Conservation (phyloP, 2,888 invertebrate species). For the Brenthis daphne region DNA sequence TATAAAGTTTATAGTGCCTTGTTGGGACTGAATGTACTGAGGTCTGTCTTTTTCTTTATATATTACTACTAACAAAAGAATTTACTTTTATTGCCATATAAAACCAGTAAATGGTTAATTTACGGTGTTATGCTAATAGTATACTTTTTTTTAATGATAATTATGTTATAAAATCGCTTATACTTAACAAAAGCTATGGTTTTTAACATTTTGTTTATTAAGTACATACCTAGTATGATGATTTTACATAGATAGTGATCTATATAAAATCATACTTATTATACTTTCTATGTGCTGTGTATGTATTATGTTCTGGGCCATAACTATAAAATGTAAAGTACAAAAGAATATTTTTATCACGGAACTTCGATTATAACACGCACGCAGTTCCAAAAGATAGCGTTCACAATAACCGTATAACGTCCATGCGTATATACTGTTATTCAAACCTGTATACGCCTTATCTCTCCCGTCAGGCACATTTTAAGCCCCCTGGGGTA, state of each 20-base stretch:
- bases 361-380: conserved; percentile 26
- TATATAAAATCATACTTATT: background rate
- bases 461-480: conserved; percentile 75
- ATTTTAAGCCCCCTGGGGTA: conserved; percentile 75
- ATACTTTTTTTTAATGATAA: background rate
- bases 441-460: conserved; percentile 42
- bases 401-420: conserved; percentile 30
- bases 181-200: too few species aligned
- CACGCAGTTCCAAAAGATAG: conserved; percentile 25
- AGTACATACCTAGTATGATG: too few species aligned
- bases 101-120: background rate
- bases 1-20: conserved; percentile 32
- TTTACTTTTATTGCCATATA: conserved; percentile 7
- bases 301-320: background rate
- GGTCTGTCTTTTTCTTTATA: conserved; percentile 19
- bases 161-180: too few species aligned
- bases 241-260: background rate
- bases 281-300: conserved; percentile 5
- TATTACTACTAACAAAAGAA: background rate
- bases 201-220: too few species aligned
- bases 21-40: conserved; percentile 18
- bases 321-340: background rate
- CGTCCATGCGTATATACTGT: conserved; percentile 35
- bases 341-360: conserved; percentile 24
- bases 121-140: background rate